Percentiles rank a stretch among this genome's conserved stretches.
Conservation (phyloP, 2,888 invertebrate genomes). For the Melanostoma scalare region DNA sequence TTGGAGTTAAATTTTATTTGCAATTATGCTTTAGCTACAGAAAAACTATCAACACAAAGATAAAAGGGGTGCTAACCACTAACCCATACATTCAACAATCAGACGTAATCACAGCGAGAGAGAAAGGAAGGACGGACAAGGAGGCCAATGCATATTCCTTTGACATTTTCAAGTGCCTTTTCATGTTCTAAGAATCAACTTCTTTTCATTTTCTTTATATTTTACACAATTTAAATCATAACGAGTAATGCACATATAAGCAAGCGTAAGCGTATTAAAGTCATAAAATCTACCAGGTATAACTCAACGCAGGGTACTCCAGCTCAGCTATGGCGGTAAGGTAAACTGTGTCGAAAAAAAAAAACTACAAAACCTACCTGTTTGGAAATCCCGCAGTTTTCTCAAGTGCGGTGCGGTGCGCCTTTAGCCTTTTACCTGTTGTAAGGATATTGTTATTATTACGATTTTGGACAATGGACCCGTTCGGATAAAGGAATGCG, state of each 20-base stretch:
- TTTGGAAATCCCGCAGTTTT: conserved; percentile 42
- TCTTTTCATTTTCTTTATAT: not conserved
- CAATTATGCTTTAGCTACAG: conserved; percentile 5
- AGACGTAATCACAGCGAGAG: conserved; percentile 19
- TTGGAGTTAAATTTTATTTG: conserved; percentile 35
- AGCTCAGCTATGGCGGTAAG: not conserved
- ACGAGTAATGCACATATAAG: conserved; percentile 56
- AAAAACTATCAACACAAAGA: not conserved
- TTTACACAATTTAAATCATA: conserved; percentile 57
- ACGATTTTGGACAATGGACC: conserved; percentile 59
- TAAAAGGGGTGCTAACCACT: conserved; percentile 49
- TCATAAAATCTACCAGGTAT: conserved; percentile 64
- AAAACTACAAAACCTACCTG: conserved; percentile 49
- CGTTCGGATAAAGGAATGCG: conserved; percentile 64
- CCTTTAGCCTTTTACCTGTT: conserved; percentile 63
- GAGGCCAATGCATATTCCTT: not conserved
- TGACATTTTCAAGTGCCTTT: conserved; percentile 41
- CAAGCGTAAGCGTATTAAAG: conserved; percentile 58
- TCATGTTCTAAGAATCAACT: conserved; percentile 24
- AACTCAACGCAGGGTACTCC: too few relatives aligned
- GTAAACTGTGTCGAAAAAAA: not conserved
- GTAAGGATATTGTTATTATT: conserved; percentile 65
- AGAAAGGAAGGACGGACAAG: not conserved
- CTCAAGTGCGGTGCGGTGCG: conserved; percentile 60
- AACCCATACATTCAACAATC: conserved; percentile 44